Conservation (phyloP, 2,113 vertebrate genomes). For the Centrocercus urophasianus region DNA sequence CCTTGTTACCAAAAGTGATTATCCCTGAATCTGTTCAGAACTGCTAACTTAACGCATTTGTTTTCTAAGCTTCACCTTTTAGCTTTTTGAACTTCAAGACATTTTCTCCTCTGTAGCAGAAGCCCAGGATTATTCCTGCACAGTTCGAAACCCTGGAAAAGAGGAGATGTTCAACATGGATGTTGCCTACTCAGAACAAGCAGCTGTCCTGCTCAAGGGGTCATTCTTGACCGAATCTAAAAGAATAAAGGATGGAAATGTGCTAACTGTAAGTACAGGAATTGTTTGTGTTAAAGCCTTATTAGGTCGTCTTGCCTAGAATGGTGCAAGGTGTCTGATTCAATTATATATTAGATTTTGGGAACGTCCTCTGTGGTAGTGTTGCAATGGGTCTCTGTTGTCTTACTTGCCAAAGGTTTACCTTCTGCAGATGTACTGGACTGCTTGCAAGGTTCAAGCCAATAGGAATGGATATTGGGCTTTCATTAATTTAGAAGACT, state of each 20-base stretch:
- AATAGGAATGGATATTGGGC: neutral
- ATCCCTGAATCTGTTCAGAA: neutral
- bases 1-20: neutral
- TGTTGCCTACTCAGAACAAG: constrained; percentile 89
- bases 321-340: neutral
- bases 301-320: neutral
- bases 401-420: neutral
- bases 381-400: neutral
- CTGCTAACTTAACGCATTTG: neutral
- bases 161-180: constrained; percentile 86
- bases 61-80: neutral
- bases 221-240: constrained; percentile 62
- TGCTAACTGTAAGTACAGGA: constrained; percentile 81
- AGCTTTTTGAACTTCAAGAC: neutral
- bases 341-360: neutral
- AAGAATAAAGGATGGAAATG: constrained; percentile 76
- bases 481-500: neutral
- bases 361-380: neutral
- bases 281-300: neutral
- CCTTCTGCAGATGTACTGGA: neutral
- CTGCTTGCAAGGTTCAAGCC: neutral
- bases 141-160: constrained; percentile 36
- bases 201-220: constrained; percentile 82
- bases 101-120: constrained; percentile 5
- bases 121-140: constrained; percentile 51